These are phyloP conservation scores for Odontophorus gujanensis DNA, from an alignment of 2,113 vertebrate species.

Conservation along the genomic window DNA sequence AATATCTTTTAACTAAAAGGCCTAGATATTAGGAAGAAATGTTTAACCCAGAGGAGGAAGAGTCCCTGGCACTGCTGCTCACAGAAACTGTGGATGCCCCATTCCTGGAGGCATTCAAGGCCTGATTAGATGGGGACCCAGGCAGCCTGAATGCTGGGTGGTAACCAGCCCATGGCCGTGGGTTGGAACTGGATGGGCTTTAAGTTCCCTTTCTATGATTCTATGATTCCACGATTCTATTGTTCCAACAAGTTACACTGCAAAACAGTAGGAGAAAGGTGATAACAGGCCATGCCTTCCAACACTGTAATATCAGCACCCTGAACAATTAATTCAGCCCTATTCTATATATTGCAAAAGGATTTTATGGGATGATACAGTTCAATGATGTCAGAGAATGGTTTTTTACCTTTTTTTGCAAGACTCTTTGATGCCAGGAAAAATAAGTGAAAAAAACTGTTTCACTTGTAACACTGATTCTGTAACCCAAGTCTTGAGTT, in stretches of 20 bases:
- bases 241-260: fast-evolving
- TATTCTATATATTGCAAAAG: neutral
- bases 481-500: neutral
- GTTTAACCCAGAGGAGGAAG: too few species aligned
- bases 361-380: neutral
- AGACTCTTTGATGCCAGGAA: neutral
- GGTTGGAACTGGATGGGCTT: too few species aligned
- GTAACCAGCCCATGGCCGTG: too few species aligned
- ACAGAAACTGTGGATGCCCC: too few species aligned
- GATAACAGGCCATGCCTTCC: neutral
- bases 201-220: too few species aligned
- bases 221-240: neutral
- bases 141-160: too few species aligned
- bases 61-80: too few species aligned
- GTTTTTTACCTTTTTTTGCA: neutral
- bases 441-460: neutral
- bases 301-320: neutral
- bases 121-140: too few species aligned
- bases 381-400: neutral
- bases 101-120: too few species aligned
- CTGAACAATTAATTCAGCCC: neutral
- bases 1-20: too few species aligned
- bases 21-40: too few species aligned
- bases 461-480: neutral
- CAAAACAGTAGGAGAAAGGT: neutral